Conservation (phyloP, 2,797 vertebrate genomes). For the Etheostoma nigrum region DNA sequence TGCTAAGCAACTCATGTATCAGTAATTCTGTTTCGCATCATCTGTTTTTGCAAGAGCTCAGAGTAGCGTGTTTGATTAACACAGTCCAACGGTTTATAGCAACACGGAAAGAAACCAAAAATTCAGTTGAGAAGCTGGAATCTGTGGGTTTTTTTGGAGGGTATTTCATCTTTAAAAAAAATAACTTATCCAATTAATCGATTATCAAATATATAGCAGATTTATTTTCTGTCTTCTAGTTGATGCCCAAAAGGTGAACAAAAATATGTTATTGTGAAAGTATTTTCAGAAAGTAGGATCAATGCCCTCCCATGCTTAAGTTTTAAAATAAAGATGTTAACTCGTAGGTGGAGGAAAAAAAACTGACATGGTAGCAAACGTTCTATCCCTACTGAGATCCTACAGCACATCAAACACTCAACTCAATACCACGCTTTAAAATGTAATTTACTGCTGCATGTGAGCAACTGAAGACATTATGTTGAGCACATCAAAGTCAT, state of each 20-base stretch:
- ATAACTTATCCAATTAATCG: background rate
- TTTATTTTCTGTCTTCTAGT: background rate
- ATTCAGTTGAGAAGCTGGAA: background rate
- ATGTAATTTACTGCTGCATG: background rate
- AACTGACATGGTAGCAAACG: background rate
- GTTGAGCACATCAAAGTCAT: background rate
- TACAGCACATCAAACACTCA: background rate
- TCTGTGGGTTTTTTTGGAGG: background rate
- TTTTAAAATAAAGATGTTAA: background rate
- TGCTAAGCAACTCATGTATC: background rate
- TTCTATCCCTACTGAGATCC: background rate
- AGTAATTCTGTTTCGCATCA: constrained; percentile 6
- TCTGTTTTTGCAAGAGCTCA: background rate
- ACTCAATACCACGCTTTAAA: background rate
- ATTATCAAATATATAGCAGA: background rate
- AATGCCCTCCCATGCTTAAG: background rate
- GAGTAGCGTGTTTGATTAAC: background rate
- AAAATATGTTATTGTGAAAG: background rate
- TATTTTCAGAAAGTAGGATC: background rate
- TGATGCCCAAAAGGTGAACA: background rate
- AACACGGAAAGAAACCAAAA: background rate
- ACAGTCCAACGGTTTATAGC: background rate
- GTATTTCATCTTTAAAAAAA: too few species aligned
- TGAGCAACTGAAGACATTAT: background rate
- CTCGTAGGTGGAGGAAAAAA: background rate